Base-by-base conservation (phyloP, 2,113 vertebrate species). In the Etheostoma spectabile region DNA sequence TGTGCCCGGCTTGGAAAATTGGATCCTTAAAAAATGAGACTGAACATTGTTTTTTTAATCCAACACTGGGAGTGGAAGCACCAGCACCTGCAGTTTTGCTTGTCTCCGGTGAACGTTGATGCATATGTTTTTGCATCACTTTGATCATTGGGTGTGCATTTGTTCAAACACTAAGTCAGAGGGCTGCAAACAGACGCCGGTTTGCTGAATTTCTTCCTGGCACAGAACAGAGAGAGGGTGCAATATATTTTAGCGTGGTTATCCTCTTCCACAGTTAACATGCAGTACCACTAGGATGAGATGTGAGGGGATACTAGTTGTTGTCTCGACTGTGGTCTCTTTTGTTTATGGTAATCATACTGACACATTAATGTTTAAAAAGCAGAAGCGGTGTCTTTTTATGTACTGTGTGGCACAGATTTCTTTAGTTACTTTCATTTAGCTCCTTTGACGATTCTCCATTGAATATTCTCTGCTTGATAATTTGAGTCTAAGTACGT, bases 241-340 rank as follows among this genome's bases (percentile, higher is more conserved):
- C 61, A 79, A 79, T 62, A 68, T 77, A 71, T 79, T 38, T 65
- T 15, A 59, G 55, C 4, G 0, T 75, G 61, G 74, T 85, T 84
- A 51, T 84, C 30, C 68, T 59, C 75, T 63, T 49, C 33, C 19
- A 30, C 46, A 6, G 2, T 46, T 42, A 60, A 45, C 51, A 8
- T 21, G 10, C 38, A 42, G 11, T 42, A 12, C 51, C 30, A 6
- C 7, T 27, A 57, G 59, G 60, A 13, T 27, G 38, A 78, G 42
- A 61, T 19, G 63, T 10, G 56, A 67, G 61, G 51, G n/a, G 24
- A 13, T 27, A 15, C n/a, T 16, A 19, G 48, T 33, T 67, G 48
- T 27, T 55, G 14, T 35, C 77, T 69, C 19, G 13, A 18, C 67
- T 68, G 73, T 45, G 46, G 46, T 21, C 18, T 22, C 3, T 38